phyloP scores from a whole-genome alignment of 1,140 invertebrate species.

The Micrasema minimum region DNA sequence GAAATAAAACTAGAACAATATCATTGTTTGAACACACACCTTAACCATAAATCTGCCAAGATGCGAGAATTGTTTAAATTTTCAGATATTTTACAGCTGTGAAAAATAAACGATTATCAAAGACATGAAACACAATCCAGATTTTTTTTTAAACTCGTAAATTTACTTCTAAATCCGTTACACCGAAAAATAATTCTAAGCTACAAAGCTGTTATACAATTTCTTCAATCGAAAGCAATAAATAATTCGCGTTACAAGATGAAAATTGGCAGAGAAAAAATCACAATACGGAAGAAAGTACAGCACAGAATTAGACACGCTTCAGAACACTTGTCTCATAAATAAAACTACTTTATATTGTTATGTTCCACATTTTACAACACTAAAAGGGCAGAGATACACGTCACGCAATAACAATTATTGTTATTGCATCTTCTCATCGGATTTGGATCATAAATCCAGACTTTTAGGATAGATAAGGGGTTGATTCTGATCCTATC shows the following conservation, averaged over 20 bases:
- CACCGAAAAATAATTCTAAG: background rate
- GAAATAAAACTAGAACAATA: too few species aligned
- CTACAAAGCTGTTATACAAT: background rate
- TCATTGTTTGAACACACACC: too few species aligned
- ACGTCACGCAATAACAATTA: constrained; percentile 13
- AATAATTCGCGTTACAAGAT: constrained; percentile 16
- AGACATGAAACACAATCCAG: constrained; percentile 1
- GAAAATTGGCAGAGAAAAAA: constrained; percentile 5
- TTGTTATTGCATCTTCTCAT: background rate
- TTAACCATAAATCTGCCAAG: background rate
- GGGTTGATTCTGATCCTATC: background rate
- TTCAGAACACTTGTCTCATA: background rate
- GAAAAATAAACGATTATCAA: constrained; percentile 3
- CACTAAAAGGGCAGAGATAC: background rate
- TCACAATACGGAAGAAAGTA: constrained; percentile 14
- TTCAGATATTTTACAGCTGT: background rate
- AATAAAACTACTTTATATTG: constrained; percentile 19
- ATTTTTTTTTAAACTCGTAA: constrained; percentile 18
- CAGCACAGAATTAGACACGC: constrained; percentile 12
- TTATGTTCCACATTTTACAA: constrained; percentile 11
- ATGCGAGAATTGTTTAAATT: background rate
- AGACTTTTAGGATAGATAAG: background rate
- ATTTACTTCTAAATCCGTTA: background rate
- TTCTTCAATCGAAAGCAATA: constrained; percentile 21
- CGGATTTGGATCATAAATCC: constrained; percentile 1